Base-by-base conservation (phyloP, 2,888 invertebrate genomes). In the Elegia similella region DNA sequence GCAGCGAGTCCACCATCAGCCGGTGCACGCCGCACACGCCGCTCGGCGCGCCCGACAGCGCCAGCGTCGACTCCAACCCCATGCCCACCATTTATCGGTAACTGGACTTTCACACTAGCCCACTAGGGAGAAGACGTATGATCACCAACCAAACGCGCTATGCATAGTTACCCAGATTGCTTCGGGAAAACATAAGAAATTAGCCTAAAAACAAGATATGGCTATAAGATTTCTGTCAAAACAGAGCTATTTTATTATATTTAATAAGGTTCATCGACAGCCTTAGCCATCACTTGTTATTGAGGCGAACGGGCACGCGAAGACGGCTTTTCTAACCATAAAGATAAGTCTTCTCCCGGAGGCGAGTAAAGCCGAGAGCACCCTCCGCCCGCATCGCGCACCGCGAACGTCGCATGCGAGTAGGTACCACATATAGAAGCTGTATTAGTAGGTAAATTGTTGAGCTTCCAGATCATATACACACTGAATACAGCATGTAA, bases 81-180 rank as follows among this genome's bases (percentile, higher is more conserved):
- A 95, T 96, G 88, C 95, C 95, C 71, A 96, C 96, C 72, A 96
- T 97, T 89, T 97, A 97, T 94, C 96, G 97, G 97, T 96, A 95
- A 91, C 86, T 80, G 78, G 78, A 75, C 68, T 60, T 65, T 68
- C 69, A 69, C 68, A 69, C 66, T 62, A 68, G 67, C 72, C 72
- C 67, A 57, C 66, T 62, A 65, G 76, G 78, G 82, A 80, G 83
- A 84, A 86, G 80, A 84, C 78, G 71, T 81, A 77, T 56, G 62
- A 16, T 46, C 46, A 46, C 46, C 17, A 17, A 46, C 17, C 17
- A 29, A 46, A 46, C 23, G 5, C 44, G 16, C 16, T 23, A n/a
- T 12, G 12, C n/a, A 38, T 38, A 38, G 12, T 38, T 38, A 38
- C 38, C 12, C 5, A 38, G 5, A 5, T 12, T n/a, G 38, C n/a